Percentiles rank a stretch among this genome's conserved stretches.
Evolutionary conservation across 2,888 invertebrate genomes (phyloP).

Genomic region (Leucozona laternaria): DNA sequence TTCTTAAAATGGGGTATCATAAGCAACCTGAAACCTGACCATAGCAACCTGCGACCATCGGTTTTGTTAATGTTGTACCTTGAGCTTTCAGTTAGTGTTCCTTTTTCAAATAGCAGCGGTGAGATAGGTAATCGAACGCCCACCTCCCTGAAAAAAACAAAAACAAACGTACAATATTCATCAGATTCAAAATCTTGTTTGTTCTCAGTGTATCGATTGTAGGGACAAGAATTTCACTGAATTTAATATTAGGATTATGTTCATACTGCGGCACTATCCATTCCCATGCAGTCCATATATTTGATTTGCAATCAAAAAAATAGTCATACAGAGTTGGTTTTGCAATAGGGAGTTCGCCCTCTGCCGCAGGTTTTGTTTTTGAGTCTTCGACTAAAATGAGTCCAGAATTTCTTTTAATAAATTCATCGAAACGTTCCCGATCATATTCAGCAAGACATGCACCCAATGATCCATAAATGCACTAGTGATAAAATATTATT

Average conservation of each 20-base stretch:
- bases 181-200: conserved; percentile 90
- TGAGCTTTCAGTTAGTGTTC: too few species aligned
- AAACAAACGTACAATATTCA: conserved; percentile 87
- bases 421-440: conserved; percentile 90
- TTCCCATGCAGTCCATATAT: conserved; percentile 93
- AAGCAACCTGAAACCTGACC: too few species aligned
- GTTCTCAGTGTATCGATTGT: conserved; percentile 94
- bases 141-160: too few species aligned
- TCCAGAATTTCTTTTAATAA: conserved; percentile 87
- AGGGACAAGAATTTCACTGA: conserved; percentile 94
- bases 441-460: conserved; percentile 89
- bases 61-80: too few species aligned
- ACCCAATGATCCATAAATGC: conserved; percentile 93
- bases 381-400: conserved; percentile 89
- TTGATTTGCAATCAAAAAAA: conserved; percentile 87
- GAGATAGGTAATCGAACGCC: too few species aligned
- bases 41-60: too few species aligned
- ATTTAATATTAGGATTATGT: conserved; percentile 89
- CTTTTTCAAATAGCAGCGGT: too few species aligned
- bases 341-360: conserved; percentile 89
- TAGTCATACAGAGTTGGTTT: conserved; percentile 92
- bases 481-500: conserved; percentile 83
- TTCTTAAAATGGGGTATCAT: too few species aligned
- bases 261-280: conserved; percentile 90
- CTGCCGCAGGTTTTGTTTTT: conserved; percentile 86